A percentile compares a stretch with the other conserved stretches of the same genome.
phyloP scores from a whole-genome alignment of 2,113 vertebrate species.

The Hippocampus barbouri region DNA sequence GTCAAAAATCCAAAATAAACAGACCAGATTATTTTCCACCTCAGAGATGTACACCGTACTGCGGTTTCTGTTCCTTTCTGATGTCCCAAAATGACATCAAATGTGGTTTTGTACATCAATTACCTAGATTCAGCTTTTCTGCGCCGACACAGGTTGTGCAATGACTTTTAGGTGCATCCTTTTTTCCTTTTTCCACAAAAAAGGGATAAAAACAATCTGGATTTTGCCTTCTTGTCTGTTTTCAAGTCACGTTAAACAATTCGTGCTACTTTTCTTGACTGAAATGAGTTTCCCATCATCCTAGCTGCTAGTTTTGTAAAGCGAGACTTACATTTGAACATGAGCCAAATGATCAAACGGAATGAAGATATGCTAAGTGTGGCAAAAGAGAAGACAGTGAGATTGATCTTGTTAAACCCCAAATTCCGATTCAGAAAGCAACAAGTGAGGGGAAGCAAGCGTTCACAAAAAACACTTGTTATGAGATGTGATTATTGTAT shows the following conservation, averaged over 20 bases:
- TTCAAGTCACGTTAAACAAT: background rate
- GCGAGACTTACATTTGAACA: background rate
- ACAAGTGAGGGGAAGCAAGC: background rate
- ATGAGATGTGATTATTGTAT: slow-evolving; percentile 20
- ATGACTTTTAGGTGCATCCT: too few relatives aligned
- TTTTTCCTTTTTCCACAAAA: too few relatives aligned
- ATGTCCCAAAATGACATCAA: too few relatives aligned
- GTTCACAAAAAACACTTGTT: background rate
- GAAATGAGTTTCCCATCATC: background rate
- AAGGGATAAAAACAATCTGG: too few relatives aligned
- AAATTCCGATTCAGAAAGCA: background rate
- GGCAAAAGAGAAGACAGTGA: background rate
- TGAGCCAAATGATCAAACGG: slow-evolving; percentile 6
- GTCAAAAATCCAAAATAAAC: too few relatives aligned
- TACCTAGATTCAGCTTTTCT: too few relatives aligned
- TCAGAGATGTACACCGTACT: too few relatives aligned
- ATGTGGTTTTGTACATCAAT: too few relatives aligned
- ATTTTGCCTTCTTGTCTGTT: background rate
- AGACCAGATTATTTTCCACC: too few relatives aligned
- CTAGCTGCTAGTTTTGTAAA: background rate
- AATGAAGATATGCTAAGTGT: background rate
- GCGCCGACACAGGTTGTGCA: too few relatives aligned
- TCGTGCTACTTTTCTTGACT: background rate
- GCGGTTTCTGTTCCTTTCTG: too few relatives aligned
- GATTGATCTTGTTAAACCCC: background rate